Base-by-base conservation (phyloP, 2,888 invertebrate genomes). In the Agrenia bidenticulata region DNA sequence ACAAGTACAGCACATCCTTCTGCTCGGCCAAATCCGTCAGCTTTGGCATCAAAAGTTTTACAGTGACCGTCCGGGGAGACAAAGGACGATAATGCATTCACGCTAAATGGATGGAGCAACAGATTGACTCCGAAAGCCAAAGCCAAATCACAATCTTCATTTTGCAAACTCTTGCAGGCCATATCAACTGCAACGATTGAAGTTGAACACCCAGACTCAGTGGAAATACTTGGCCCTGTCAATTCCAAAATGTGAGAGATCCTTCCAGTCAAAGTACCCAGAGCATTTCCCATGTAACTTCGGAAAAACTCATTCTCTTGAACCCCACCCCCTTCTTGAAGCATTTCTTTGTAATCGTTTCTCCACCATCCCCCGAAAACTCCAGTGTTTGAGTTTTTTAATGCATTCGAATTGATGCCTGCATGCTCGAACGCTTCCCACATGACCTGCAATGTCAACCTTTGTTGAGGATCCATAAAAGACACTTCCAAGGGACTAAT, bases 1-100 rank as follows among this genome's bases (percentile, higher is more conserved):
- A 79, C 64, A 7, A 79, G 64, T n/a, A 75, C 77, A 0, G 78
- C 79, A 57, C 77, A 77, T 0, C 79, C 79, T 61, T 80, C 80
- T 4, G 78, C 77, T 56, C 79, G 67, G n/a, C 78, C 79, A 66
- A 80, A 80, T 17, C 80, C 80, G 58, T 77, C 73, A 5, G 80
- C 80, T 21, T 72, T 60, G 1, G 72, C 74, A 62, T 79, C 79
- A 64, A 80, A 80, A 13, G 78, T 76, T 17, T 77, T 67, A 61
- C 78, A 79, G 51, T 73, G 75, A 49, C 80, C 79, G 15, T 67
- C 67, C 19, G 41, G 41, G 1, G 67, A 50, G 27, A 67, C 45
- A 2, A 61, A 57, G 51, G 61, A 58, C 21, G 61, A 57, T 24
- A 65, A 32, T 5, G 37, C 51, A 19, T 59, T 41, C 5, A 32